phyloP scores from a whole-genome alignment of 2,888 invertebrate genomes.

The Cybosia mesomella region DNA sequence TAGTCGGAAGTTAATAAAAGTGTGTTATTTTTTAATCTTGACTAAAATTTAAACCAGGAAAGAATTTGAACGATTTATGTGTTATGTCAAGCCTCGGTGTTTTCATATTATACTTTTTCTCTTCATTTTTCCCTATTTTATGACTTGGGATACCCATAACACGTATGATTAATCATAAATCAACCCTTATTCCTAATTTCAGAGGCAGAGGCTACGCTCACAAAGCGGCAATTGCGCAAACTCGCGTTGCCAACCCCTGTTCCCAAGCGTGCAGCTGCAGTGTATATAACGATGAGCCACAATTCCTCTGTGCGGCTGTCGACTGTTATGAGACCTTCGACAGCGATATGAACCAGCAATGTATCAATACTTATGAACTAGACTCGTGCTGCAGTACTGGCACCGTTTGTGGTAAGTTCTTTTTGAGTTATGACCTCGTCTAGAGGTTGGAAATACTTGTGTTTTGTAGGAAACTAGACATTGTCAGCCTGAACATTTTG shows the following conservation, averaged over 20 bases:
- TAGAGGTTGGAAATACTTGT: not conserved
- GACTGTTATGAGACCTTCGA: conserved; percentile 78
- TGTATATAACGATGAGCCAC: conserved; percentile 57
- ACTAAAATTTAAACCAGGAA: too few species aligned
- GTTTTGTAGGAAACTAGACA: too few species aligned
- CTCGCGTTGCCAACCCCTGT: conserved; percentile 71
- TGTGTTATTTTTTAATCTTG: too few species aligned
- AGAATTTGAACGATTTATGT: too few species aligned
- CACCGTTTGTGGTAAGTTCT: conserved; percentile 73
- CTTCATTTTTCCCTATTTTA: not conserved
- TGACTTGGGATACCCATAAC: not conserved
- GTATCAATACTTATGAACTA: conserved; percentile 71
- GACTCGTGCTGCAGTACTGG: conserved; percentile 77
- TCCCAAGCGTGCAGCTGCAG: conserved; percentile 75
- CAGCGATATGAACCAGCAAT: conserved; percentile 67
- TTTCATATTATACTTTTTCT: too few species aligned
- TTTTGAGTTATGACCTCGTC: not conserved
- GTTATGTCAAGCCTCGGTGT: too few species aligned
- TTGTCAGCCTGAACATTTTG: too few species aligned
- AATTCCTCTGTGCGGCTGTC: conserved; percentile 77
- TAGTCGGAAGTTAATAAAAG: too few species aligned
- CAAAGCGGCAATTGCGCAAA: conserved; percentile 67
- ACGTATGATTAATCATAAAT: too few species aligned
- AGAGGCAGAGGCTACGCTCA: conserved; percentile 73
- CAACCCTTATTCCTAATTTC: conserved; percentile 47